These are phyloP conservation scores for Pitangus sulphuratus DNA, from an alignment of 2,797 vertebrate genomes.

Conservation along the genomic window DNA sequence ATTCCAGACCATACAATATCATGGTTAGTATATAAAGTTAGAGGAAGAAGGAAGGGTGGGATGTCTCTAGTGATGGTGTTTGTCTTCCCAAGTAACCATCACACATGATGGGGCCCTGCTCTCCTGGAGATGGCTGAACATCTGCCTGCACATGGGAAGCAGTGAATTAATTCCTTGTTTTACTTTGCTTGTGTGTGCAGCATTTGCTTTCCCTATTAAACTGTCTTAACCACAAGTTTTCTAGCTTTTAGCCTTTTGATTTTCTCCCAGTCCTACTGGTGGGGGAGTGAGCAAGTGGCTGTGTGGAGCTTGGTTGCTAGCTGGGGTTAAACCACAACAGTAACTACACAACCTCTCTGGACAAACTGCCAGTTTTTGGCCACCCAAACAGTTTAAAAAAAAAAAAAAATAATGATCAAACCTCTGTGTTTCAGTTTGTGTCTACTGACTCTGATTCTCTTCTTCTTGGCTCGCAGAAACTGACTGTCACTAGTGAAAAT, in stretches of 20 bases:
- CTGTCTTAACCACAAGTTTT: background rate
- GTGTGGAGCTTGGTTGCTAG: background rate
- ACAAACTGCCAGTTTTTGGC: background rate
- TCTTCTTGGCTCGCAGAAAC: background rate
- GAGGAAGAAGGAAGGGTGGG: background rate
- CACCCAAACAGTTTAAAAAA: background rate
- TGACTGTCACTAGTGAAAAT: background rate
- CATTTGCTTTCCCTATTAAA: background rate
- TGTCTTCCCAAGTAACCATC: background rate
- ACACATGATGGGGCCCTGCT: background rate
- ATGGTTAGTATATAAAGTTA: background rate
- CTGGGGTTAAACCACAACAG: background rate
- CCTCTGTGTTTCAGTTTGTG: background rate
- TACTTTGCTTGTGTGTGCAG: background rate
- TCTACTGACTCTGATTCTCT: background rate
- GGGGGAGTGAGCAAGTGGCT: background rate
- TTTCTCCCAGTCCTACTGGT: background rate
- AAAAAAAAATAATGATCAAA: background rate
- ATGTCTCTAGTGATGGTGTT: background rate
- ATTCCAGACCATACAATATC: background rate
- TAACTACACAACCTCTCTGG: background rate
- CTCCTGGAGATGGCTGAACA: background rate
- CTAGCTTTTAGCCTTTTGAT: background rate
- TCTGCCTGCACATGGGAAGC: background rate
- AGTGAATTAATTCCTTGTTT: background rate